Conservation (phyloP, 2,888 invertebrate species). For the Cerastis rubricosa region DNA sequence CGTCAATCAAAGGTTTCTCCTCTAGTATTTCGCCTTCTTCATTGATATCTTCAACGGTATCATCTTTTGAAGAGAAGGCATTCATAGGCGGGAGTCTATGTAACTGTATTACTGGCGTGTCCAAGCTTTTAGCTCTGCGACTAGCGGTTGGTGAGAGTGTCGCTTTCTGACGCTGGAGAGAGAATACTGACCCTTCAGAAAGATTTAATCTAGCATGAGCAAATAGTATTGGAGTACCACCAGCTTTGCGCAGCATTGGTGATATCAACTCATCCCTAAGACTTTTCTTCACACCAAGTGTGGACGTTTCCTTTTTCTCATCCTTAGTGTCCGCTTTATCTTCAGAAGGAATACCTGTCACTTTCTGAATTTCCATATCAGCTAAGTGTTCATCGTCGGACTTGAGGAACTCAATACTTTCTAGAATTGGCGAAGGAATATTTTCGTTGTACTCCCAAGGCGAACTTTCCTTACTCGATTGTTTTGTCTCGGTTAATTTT, state of each 20-base stretch:
- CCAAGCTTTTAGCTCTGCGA: conserved; percentile 95
- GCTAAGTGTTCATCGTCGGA: conserved; percentile 91
- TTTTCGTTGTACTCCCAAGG: conserved; percentile 92
- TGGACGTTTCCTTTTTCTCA: conserved; percentile 77
- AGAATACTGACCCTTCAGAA: conserved; percentile 96
- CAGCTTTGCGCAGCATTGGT: conserved; percentile 93
- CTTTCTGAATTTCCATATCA: conserved; percentile 90
- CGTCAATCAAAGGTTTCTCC: conserved; percentile 90
- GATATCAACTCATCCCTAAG: conserved; percentile 93
- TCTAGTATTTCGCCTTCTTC: conserved; percentile 92
- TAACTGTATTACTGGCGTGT: conserved; percentile 95
- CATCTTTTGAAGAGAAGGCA: conserved; percentile 97
- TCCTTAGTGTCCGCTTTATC: conserved; percentile 79
- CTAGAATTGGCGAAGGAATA: conserved; percentile 92
- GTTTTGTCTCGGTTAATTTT: conserved; percentile 89
- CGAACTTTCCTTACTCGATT: conserved; percentile 88
- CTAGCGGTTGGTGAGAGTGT: conserved; percentile 94
- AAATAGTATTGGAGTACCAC: conserved; percentile 94
- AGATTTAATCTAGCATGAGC: conserved; percentile 95
- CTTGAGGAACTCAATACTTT: conserved; percentile 91
- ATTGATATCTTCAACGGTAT: conserved; percentile 95
- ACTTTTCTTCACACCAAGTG: conserved; percentile 86
- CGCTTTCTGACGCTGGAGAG: conserved; percentile 94
- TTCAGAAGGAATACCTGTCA: conserved; percentile 86
- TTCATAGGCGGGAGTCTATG: conserved; percentile 95